Evolutionary conservation across 2,888 invertebrate genomes (phyloP).

Genomic region (Sphaerolaimus hirsutus): DNA sequence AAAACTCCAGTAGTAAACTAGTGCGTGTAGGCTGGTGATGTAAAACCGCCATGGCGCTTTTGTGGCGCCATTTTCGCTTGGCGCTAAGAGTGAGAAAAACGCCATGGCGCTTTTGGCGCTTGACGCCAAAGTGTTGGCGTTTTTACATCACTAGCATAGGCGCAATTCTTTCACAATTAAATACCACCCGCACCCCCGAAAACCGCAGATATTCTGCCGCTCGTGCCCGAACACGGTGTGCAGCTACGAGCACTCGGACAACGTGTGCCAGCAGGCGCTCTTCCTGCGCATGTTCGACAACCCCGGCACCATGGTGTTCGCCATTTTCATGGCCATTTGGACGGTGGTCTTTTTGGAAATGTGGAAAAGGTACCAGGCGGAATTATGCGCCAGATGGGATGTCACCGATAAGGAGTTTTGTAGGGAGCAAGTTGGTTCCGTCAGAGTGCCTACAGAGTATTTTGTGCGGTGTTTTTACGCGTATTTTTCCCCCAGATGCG

Average conservation of each 20-base stretch:
- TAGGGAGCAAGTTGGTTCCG: background rate
- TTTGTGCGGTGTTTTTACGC: background rate
- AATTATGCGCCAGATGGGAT: constrained; percentile 3
- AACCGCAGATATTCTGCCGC: background rate
- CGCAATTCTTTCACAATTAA: no score
- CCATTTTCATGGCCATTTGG: constrained; percentile 85
- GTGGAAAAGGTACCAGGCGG: constrained; percentile 47
- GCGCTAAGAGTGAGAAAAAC: no score
- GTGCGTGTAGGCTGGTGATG: no score
- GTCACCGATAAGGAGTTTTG: constrained; percentile 1
- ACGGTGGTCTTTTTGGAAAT: constrained; percentile 67
- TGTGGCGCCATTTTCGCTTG: no score
- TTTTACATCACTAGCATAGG: no score
- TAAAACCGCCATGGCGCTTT: no score
- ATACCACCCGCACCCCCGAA: no score
- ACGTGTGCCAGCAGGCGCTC: background rate
- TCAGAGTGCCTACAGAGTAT: background rate
- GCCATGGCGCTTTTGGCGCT: no score
- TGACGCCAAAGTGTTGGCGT: no score
- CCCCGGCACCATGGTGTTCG: constrained; percentile 30
- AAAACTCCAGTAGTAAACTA: no score
- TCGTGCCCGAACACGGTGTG: background rate
- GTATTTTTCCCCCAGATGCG: constrained; percentile 23
- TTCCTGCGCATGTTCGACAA: constrained; percentile 2
- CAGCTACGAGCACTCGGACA: background rate